Conservation (phyloP, 2,797 vertebrate genomes). For the Eptatretus atami region DNA sequence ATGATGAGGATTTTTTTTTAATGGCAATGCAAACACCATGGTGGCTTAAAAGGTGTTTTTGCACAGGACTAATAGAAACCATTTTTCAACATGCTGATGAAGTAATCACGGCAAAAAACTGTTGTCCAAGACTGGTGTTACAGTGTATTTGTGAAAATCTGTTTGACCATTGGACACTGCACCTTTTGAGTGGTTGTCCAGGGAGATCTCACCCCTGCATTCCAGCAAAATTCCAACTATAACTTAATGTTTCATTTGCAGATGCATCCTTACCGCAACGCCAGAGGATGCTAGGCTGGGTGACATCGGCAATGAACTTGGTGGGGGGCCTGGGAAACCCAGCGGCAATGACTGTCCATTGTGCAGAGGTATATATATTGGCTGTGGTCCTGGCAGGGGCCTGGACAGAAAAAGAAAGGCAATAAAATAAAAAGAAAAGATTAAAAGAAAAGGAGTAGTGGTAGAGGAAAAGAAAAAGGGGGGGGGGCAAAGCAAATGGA, state of each 20-base stretch:
- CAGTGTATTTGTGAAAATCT: too few relatives aligned
- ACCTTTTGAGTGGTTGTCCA: too few relatives aligned
- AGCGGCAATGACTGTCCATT: constrained; percentile 69
- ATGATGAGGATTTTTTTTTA: too few relatives aligned
- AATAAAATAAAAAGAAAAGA: neutral
- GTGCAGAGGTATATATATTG: constrained; percentile 61
- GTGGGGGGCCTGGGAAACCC: constrained; percentile 29
- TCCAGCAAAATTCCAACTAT: too few relatives aligned
- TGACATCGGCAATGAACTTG: constrained; percentile 1
- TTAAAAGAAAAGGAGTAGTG: neutral
- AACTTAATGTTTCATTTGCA: neutral
- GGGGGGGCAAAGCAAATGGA: neutral
- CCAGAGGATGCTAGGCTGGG: constrained; percentile 65
- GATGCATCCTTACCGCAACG: constrained; percentile 39
- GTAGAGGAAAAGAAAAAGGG: neutral
- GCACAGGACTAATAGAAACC: too few relatives aligned
- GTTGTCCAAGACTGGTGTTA: too few relatives aligned
- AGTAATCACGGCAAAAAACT: too few relatives aligned
- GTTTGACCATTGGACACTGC: too few relatives aligned
- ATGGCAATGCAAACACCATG: too few relatives aligned
- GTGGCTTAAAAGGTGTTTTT: too few relatives aligned
- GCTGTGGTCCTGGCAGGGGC: constrained; percentile 32
- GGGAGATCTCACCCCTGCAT: too few relatives aligned
- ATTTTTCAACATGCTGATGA: too few relatives aligned
- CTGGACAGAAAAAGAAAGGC: neutral